Conservation (phyloP, 2,888 invertebrate species). For the Troides aeacus region DNA sequence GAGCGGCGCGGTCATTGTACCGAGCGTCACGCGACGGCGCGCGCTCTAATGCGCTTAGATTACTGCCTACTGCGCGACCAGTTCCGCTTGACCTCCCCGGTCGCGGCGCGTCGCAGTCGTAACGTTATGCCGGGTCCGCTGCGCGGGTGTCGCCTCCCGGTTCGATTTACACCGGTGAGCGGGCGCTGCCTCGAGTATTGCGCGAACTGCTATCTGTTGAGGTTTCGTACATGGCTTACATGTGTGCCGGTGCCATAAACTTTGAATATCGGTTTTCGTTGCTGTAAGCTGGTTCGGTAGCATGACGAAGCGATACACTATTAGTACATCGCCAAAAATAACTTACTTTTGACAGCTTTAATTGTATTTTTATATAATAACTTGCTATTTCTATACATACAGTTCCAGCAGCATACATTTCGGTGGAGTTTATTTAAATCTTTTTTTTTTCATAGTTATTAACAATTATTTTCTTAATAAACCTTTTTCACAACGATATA, state of each 20-base stretch:
- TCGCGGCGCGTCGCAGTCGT: constrained; percentile 29
- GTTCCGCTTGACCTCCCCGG: constrained; percentile 42
- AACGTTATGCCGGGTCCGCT: neutral
- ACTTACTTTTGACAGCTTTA: no score
- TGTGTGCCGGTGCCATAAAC: constrained; percentile 17
- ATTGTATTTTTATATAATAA: no score
- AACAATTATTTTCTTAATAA: no score
- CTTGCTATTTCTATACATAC: no score
- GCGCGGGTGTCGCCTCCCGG: constrained; percentile 33
- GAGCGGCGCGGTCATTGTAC: constrained; percentile 72
- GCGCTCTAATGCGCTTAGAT: constrained; percentile 75
- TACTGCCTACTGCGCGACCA: constrained; percentile 66
- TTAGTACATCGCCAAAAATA: neutral
- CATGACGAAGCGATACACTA: neutral
- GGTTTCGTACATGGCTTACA: constrained; percentile 47
- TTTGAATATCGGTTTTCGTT: constrained; percentile 19
- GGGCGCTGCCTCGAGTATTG: constrained; percentile 54
- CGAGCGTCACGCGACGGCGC: constrained; percentile 71
- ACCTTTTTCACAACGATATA: no score
- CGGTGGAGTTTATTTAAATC: no score
- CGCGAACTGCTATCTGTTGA: constrained; percentile 64
- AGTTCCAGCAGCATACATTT: no score
- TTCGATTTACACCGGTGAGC: constrained; percentile 43
- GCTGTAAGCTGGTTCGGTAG: constrained; percentile 10
- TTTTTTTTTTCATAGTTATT: no score